Evolutionary conservation across 1,140 invertebrate species (phyloP), one percentile per base, ranked within the genome.

Genomic region (Adelges cooleyi): DNA sequence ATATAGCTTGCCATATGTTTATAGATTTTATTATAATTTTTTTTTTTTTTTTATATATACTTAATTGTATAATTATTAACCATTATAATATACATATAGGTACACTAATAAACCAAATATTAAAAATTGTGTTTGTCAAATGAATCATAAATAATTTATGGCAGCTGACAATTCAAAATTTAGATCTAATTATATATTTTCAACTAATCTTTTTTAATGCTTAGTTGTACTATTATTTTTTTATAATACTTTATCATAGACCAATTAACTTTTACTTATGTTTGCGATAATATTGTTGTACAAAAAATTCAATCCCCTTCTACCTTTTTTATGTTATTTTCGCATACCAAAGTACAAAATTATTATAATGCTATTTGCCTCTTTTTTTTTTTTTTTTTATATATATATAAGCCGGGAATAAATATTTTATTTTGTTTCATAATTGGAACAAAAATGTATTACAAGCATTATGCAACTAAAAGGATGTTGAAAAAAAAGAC

Each of bases 211-310:
- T 62, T 62, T 56, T 62, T 62, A 46, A 62, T 25, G 56, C 56
- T 46, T 62, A 62, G 44, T 62, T 62, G 56, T 62, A 62, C 46
- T 46, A 46, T 23, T 62, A 62, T 62, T 62, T 62, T 51, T 62
- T 62, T 62, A 62, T 62, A 48, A 46, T 29, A 46, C 25, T 29
- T n/a, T 46, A 46, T 48, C 44, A 17, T 62, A 62, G 56, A 48
- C 40, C 40, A 62, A 62, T 62, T 62, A 48, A 44, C 33, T 29
- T 44, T 59, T 13, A 44, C 20, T 17, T 27, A 44, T 38, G 6
- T 8, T 8, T 38, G 44, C 44, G 53, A 42, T 44, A 59, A 27
- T n/a, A n/a, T n/a, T n/a, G n/a, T 9, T 44, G 38, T 42, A 59
- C n/a, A 44, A 56, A 29, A 40, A 54, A 29, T 59, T 23, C 18